phyloP scores from a whole-genome alignment of 2,888 invertebrate species.

The Cryptocephalus primarius region DNA sequence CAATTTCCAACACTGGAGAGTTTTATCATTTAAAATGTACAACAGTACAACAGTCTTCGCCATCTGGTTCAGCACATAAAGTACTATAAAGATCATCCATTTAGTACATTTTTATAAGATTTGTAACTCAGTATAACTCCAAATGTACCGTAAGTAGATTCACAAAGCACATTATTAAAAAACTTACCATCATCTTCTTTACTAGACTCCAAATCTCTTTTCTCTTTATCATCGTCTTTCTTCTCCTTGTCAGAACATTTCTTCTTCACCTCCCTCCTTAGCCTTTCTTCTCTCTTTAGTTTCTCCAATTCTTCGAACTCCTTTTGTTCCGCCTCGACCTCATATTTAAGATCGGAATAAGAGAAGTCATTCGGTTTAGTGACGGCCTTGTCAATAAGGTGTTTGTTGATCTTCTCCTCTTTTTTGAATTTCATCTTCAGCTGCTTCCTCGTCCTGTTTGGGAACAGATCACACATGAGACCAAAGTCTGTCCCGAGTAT shows the following conservation, averaged over 20 bases:
- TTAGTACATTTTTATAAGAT: too few relatives aligned
- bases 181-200: too few relatives aligned
- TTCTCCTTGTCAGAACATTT: slow-evolving; percentile 2
- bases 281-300: slow-evolving; percentile 15
- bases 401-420: slow-evolving; percentile 71
- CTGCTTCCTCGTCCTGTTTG: slow-evolving; percentile 66
- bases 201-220: too few relatives aligned
- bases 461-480: slow-evolving; percentile 72
- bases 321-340: slow-evolving; percentile 42
- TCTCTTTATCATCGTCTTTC: not conserved
- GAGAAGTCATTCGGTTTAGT: slow-evolving; percentile 60
- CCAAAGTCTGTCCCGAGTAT: slow-evolving; percentile 89
- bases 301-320: slow-evolving; percentile 23
- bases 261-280: slow-evolving; percentile 8
- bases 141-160: too few relatives aligned
- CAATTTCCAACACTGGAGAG: too few relatives aligned
- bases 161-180: too few relatives aligned
- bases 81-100: too few relatives aligned
- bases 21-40: too few relatives aligned
- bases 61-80: too few relatives aligned
- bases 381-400: slow-evolving; percentile 64
- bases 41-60: too few relatives aligned
- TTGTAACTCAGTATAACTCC: too few relatives aligned
- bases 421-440: slow-evolving; percentile 88
- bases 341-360: slow-evolving; percentile 47